These are phyloP conservation scores for Portunus trituberculatus DNA, from an alignment of 1,140 invertebrate genomes.

Conservation along the genomic window DNA sequence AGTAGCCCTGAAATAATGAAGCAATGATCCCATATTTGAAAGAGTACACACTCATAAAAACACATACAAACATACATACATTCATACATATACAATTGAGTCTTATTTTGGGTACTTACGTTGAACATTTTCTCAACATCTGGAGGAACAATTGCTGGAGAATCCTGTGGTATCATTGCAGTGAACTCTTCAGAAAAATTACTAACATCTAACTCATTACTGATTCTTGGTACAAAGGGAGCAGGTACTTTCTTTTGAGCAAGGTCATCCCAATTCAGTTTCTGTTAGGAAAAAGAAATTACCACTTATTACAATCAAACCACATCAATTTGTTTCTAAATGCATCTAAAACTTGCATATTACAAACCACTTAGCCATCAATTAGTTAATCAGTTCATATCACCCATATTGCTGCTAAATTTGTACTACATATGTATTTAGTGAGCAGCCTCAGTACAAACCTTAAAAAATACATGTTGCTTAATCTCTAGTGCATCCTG, in stretches of 20 bases:
- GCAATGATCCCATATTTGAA: not conserved
- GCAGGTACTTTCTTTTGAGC: constrained; percentile 87
- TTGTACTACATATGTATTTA: not conserved
- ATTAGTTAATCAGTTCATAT: too few relatives aligned
- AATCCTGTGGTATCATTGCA: constrained; percentile 92
- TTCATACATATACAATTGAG: not conserved
- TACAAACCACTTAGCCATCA: too few relatives aligned
- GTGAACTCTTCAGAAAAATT: constrained; percentile 99
- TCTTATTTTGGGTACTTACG: constrained; percentile 79
- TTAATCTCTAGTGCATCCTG: constrained; percentile 92
- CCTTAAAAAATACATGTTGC: constrained; percentile 91
- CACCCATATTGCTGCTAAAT: not conserved
- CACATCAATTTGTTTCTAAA: too few relatives aligned
- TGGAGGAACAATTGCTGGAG: constrained; percentile 90
- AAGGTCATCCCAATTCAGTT: constrained; percentile 89
- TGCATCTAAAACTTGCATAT: too few relatives aligned
- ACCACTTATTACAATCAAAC: too few relatives aligned
- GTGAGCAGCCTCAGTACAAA: constrained; percentile 68
- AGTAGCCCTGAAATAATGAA: constrained; percentile 87
- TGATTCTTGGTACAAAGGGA: constrained; percentile 91
- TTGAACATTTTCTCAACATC: constrained; percentile 94
- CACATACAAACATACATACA: not conserved
- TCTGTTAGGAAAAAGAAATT: constrained; percentile 77
- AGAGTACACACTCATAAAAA: not conserved
- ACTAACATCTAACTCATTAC: constrained; percentile 93